Evolutionary conservation across 37 sponge, comb jelly and placozoan genomes (phyloP), one percentile per base, ranked within the genome.

Genomic region (Beroe forskalii): DNA sequence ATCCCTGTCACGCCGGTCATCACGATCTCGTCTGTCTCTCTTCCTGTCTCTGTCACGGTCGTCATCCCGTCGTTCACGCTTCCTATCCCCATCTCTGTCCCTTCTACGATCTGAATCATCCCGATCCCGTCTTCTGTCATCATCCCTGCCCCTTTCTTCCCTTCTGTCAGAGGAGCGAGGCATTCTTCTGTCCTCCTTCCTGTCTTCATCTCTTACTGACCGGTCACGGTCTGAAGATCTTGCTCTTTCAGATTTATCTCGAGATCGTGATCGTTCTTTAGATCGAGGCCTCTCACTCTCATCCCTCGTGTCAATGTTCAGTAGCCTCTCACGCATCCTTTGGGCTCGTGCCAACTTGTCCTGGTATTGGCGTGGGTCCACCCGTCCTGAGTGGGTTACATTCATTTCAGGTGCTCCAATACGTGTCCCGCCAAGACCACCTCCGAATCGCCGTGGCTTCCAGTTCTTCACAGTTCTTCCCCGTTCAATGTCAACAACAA

Each of bases 401-500:
- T 94, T 94, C 60, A 94, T 91, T 23, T 93, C 80, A 17, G 94
- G 94, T 8, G 94, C 96, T 67, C 98, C 98, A 61, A 91, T 90
- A 35, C 98, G 90, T 12, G 96, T 95, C 0, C 95, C 96, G 6
- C 98, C 98, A 8, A 97, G 91, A 83, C 98, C 98, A 42, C 98
- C 98, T n/a, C 98, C 97, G 28, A 98, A 90, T 64, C 94, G 62
- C n/a, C 99, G 63, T 48, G 99, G 99, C 67, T 89, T 92, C 99
- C 99, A 98, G 25, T 92, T 93, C 61, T 98, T 95, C 60, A 94
- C 95, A 0, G 99, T 98, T 62, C 99, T 91, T 19, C 96, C 96
- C 61, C 96, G 90, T 41, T 96, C 99, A 32, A 96, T 94, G 38
- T 98, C 99, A 62, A 98, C 99, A 32, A 98, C 93, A 22, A 98